A percentile compares a stretch with the other conserved stretches of the same genome.
Evolutionary conservation across 2,888 invertebrate species (phyloP).

Genomic region (Acronicta aceris): DNA sequence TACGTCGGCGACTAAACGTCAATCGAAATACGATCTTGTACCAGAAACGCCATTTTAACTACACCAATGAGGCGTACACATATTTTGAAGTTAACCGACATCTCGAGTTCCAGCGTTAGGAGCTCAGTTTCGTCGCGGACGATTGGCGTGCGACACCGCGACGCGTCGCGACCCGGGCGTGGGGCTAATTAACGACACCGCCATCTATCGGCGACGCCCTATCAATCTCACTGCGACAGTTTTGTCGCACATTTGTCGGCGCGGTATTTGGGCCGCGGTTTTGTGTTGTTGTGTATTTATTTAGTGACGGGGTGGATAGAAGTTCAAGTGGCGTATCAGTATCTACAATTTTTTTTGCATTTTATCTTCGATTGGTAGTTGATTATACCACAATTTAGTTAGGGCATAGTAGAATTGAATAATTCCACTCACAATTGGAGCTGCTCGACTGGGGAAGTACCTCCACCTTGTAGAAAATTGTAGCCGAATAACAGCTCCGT

Average conservation of each 20-base stretch:
- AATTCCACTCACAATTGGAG: no score
- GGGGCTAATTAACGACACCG: constrained; percentile 82
- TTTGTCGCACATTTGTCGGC: constrained; percentile 75
- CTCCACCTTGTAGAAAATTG: no score
- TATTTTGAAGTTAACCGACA: constrained; percentile 27
- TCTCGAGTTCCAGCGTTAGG: constrained; percentile 58
- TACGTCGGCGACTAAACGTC: no score
- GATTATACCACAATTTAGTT: no score
- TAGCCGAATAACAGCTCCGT: no score
- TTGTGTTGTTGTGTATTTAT: constrained; percentile 37
- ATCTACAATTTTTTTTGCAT: background rate
- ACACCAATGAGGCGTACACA: constrained; percentile 33
- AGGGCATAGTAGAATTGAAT: no score
- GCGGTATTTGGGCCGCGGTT: constrained; percentile 48
- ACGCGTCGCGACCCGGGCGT: constrained; percentile 60
- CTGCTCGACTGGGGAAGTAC: no score
- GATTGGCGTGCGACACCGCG: constrained; percentile 72
- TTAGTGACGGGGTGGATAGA: constrained; percentile 11
- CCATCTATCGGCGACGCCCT: constrained; percentile 83
- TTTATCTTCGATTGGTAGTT: background rate
- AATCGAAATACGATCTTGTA: no score
- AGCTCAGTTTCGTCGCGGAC: constrained; percentile 63
- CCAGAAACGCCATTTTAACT: constrained; percentile 18
- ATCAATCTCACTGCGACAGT: constrained; percentile 78
- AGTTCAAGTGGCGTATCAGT: constrained; percentile 35